Base-by-base conservation (phyloP, 2,888 invertebrate species). In the Priocnemis perturbator region DNA sequence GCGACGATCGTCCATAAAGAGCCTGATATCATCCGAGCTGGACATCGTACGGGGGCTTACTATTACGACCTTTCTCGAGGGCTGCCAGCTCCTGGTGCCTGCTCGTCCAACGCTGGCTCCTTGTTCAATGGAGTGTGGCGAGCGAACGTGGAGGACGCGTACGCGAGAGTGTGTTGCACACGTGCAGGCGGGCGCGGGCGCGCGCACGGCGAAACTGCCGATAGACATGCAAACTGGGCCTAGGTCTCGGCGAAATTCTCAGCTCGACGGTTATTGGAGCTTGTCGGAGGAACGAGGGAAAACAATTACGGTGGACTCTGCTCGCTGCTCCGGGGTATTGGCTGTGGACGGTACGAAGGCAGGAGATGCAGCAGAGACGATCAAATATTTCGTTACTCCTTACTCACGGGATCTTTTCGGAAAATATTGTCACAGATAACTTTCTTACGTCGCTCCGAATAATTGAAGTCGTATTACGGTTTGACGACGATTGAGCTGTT, bases 261-360 rank as follows among this genome's bases (percentile, higher is more conserved):
- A 75, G 69, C 71, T 37, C 47, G 70, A 67, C 67, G 73, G 78
- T 86, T 85, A 86, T 81, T 85, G 83, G 83, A 86, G 86, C 84
- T 83, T 85, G 81, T 81, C 86, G 76, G 76, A 69, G 55, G 47
- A 65, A 70, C 67, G 69, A 76, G 75, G 65, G 74, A 77, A 80
- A 80, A 78, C 78, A 74, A 78, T 76, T 79, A 72, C 67, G 67
- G 26, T 47, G 20, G 67, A 50, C 56, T 69, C 58, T 56, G 21
- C 21, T 26, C 45, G 30, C 5, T 60, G 52, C 64, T 58, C 20
- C 37, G 37, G 37, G 37, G 37, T 3, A 5, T 5, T 11, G 37
- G 7, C 1, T 3, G 62, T 56, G 11, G 44, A 21, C 9, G 52
- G 37, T 55, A 30, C 66, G 37, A 3, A 11, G 37, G 37, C 1